Evolutionary conservation across 2,797 vertebrate genomes (phyloP), one percentile per base, ranked within the genome.

Genomic region (Epinephelus coioides): DNA sequence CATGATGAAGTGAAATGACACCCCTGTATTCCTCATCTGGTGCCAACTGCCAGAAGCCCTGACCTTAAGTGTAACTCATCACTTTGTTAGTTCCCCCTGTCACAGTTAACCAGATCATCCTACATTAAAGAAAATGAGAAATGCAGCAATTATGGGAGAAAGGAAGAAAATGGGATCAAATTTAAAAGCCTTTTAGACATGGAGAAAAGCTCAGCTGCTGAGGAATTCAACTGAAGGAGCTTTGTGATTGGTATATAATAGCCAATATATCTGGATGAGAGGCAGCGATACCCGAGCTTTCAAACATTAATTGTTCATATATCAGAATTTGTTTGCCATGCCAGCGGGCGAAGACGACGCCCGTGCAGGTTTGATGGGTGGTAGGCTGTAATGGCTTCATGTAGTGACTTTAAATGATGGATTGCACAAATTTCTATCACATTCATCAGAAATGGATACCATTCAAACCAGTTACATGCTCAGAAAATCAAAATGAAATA

Each of bases 81-180:
- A 82, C 57, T 76, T 30, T 47, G 83, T 88, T 84, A 87, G 74
- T 84, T 79, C 64, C 69, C 68, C 65, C 83, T 79, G 92, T 91
- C 93, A 92, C 88, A 84, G 78, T 85, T 94, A 94, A 94, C 82
- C 74, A 84, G 93, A 94, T 94, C 91, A 91, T 79, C 86, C 83
- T 75, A 84, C 89, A 84, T 90, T 91, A 92, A 87, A 88, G 86
- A 90, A 93, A 94, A 93, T 89, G 91, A 92, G 84, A 79, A 89
- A 76, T 86, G 86, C 84, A 65, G 78, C 88, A 91, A 93, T 95
- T 94, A 92, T 72, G 44, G 71, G 46, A 82, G 75, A 88, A 85
- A 79, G 85, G 76, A 81, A 86, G 84, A 86, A 89, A 89, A 90
- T 81, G 46, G 84, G 90, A 90, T 90, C 70, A 88, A 78, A 91